Conservation (phyloP, 1,140 invertebrate species). For the Lepidotrigona ventralis region DNA sequence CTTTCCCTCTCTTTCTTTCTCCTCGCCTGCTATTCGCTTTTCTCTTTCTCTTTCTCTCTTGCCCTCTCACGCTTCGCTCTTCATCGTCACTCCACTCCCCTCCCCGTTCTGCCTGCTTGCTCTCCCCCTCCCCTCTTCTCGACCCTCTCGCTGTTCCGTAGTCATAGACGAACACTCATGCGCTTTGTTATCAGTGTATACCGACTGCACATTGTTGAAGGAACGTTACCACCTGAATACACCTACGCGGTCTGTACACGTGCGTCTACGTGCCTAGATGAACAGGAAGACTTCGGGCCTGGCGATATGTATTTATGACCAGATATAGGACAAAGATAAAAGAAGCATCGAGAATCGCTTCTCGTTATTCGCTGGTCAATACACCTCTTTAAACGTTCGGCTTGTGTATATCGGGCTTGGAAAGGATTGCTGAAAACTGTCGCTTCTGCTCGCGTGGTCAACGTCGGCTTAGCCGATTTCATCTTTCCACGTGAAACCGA, state of each 20-base stretch:
- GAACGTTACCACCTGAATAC: conserved; percentile 47
- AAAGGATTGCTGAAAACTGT: not conserved
- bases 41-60: not conserved
- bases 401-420: too few relatives aligned
- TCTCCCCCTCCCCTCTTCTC: not conserved
- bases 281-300: conserved; percentile 2
- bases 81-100: not conserved
- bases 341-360: conserved; percentile 27
- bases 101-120: too few relatives aligned
- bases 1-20: conserved; percentile 39
- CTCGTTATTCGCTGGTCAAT: conserved; percentile 40
- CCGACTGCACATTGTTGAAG: conserved; percentile 7
- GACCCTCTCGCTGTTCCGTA: conserved; percentile 42
- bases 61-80: not conserved
- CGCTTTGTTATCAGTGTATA: conserved; percentile 50
- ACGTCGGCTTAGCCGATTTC: not conserved
- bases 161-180: conserved; percentile 51
- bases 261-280: conserved; percentile 12
- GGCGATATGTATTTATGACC: conserved; percentile 51
- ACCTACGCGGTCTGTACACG: conserved; percentile 20
- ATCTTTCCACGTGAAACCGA: conserved; percentile 6
- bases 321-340: conserved; percentile 45
- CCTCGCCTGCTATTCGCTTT: not conserved
- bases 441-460: not conserved
- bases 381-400: conserved; percentile 16